These are phyloP conservation scores for Sphaeramia orbicularis DNA, from an alignment of 2,797 vertebrate species.

Conservation along the genomic window DNA sequence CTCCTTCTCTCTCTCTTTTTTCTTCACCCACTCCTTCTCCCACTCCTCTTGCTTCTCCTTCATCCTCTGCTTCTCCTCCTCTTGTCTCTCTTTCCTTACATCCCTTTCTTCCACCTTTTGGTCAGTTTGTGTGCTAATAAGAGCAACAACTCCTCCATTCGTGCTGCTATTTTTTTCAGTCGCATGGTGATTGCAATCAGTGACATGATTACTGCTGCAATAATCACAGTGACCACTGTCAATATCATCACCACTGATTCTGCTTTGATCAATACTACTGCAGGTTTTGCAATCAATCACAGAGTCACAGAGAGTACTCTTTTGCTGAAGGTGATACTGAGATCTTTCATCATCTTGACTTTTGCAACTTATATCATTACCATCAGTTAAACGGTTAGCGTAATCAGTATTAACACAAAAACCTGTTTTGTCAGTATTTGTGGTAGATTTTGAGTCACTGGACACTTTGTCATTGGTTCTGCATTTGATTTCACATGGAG, in stretches of 20 bases:
- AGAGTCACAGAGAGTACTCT: neutral
- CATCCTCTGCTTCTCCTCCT: slow-evolving; percentile 28
- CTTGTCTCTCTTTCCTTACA: slow-evolving; percentile 1
- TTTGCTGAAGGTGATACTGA: slow-evolving; percentile 12
- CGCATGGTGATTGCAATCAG: slow-evolving; percentile 45
- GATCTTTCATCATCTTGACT: slow-evolving; percentile 1
- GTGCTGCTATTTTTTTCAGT: neutral
- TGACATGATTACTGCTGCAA: slow-evolving; percentile 6
- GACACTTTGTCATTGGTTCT: neutral
- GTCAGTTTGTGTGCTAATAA: neutral
- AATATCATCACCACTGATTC: neutral
- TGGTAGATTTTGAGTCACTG: neutral
- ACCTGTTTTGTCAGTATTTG: too few relatives aligned
- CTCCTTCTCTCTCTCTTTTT: slow-evolving; percentile 52
- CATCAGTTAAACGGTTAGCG: neutral
- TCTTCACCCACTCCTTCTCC: slow-evolving; percentile 59
- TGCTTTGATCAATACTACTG: neutral
- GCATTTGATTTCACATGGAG: slow-evolving; percentile 14
- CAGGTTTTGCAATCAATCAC: slow-evolving; percentile 11
- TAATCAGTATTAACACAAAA: neutral
- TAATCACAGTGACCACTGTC: slow-evolving; percentile 33
- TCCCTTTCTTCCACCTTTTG: slow-evolving; percentile 2
- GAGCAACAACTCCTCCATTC: neutral
- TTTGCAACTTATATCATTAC: neutral
- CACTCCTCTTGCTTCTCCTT: slow-evolving; percentile 48